A percentile compares a stretch with the other conserved stretches of the same genome.
These are phyloP conservation scores for Chrysodeixis includens DNA, from an alignment of 2,888 invertebrate species.

Conservation along the genomic window DNA sequence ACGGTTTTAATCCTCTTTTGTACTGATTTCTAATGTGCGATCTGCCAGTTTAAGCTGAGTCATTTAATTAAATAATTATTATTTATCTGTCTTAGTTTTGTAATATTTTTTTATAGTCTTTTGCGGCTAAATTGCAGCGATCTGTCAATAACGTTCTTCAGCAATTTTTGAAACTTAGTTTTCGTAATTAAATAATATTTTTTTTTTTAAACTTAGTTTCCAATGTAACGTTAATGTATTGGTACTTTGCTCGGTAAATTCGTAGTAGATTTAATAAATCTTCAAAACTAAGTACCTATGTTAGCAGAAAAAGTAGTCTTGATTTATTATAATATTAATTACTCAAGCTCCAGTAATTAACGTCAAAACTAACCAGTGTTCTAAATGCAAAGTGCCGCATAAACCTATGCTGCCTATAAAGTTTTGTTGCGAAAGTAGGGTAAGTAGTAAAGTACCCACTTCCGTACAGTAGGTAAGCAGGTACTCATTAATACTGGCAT, in stretches of 20 bases:
- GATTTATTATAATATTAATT: background rate
- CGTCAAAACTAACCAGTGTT: background rate
- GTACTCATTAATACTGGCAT: background rate
- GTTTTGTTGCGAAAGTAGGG: background rate
- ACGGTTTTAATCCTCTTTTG: constrained; percentile 40
- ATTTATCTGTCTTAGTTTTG: background rate
- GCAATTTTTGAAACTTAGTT: too few relatives aligned
- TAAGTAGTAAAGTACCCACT: background rate
- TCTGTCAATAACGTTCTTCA: too few relatives aligned
- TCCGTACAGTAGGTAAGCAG: background rate
- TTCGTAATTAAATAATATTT: too few relatives aligned
- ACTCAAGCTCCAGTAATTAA: background rate
- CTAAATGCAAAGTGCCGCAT: background rate
- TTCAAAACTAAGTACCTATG: too few relatives aligned
- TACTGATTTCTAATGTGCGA: constrained; percentile 39
- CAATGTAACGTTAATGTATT: too few relatives aligned
- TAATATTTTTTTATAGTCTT: too few relatives aligned
- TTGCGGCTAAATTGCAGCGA: too few relatives aligned
- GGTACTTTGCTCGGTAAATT: too few relatives aligned
- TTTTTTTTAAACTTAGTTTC: too few relatives aligned
- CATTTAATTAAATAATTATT: background rate
- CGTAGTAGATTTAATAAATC: too few relatives aligned
- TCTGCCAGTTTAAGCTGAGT: background rate
- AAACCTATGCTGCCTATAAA: background rate
- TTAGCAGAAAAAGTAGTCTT: too few relatives aligned